phyloP scores from a whole-genome alignment of 2,797 vertebrate species.

The Falco biarmicus region DNA sequence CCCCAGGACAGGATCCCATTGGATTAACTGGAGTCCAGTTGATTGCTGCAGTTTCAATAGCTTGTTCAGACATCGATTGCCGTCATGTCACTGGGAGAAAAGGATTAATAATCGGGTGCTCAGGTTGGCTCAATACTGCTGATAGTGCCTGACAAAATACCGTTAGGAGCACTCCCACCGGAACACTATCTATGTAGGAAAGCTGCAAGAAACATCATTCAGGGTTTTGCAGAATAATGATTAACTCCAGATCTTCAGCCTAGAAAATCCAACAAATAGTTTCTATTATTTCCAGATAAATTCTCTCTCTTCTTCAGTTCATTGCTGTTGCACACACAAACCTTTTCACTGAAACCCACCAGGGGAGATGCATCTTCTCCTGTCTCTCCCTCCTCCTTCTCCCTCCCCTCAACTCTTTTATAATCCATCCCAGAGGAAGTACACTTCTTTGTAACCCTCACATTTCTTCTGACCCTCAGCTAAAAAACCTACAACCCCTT shows the following conservation, averaged over 20 bases:
- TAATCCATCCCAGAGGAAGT: constrained; percentile 22
- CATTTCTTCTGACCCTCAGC: background rate
- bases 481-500: background rate
- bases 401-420: background rate
- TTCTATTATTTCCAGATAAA: constrained; percentile 71
- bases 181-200: constrained; percentile 56
- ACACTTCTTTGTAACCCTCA: background rate
- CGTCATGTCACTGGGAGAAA: constrained; percentile 80
- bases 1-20: constrained; percentile 53
- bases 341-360: background rate
- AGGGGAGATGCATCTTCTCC: constrained; percentile 8
- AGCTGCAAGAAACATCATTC: constrained; percentile 73
- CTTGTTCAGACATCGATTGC: constrained; percentile 82
- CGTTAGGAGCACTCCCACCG: constrained; percentile 73
- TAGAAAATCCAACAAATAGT: constrained; percentile 54
- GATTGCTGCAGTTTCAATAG: constrained; percentile 81
- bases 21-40: constrained; percentile 75
- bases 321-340: background rate
- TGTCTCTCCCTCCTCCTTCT: background rate
- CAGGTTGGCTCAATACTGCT: constrained; percentile 81
- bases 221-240: constrained; percentile 72
- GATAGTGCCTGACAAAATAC: constrained; percentile 79
- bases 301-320: constrained; percentile 15
- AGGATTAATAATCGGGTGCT: constrained; percentile 83
- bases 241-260: constrained; percentile 69